Base-by-base conservation (phyloP, 2,797 vertebrate genomes). In the Lacerta viridis region DNA sequence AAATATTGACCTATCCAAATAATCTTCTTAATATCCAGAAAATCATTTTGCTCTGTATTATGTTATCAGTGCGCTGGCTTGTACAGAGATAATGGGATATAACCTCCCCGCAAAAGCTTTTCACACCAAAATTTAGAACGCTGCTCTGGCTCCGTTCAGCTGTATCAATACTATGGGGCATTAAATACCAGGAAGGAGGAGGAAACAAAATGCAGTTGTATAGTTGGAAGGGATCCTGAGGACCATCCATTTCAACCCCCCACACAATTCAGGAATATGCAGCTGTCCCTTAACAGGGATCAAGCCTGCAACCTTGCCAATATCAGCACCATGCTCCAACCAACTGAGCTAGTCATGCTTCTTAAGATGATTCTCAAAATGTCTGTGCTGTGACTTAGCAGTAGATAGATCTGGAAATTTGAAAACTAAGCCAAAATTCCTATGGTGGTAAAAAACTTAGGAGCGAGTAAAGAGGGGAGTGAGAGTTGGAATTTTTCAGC, bases 1-100 rank as follows among this genome's bases (percentile, higher is more conserved):
- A n/a, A 72, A 79, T n/a, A 64, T 80, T 84, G 83, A 88, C 23
- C 82, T 88, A 88, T 84, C 77, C 87, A 84, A 84, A 80, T 84
- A 84, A 88, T 84, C 83, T 72, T 84, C 50, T 64, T 88, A 79
- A 88, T 88, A 71, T 85, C 87, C 87, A 84, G 66, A 64, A 88
- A 88, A 88, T 88, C 50, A 72, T 80, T 84, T 84, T 27, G 43
- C 76, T 80, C 55, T 36, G 82, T 76, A 74, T 84, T 88, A 74
- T 88, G 66, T 69, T 84, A 85, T 80, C 87, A 46, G 11, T 61
- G 64, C 36, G 9, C 83, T 64, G 83, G 27, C 55, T 77, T 41
- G 77, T 88, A 69, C 7, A 68, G 72, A 77, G 80, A 83, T 88
- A 83, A 77, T 77, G 80, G 71, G 86, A 83, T 46, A 76, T 18